A percentile compares a stretch with the other conserved stretches of the same genome.
Evolutionary conservation across 2,797 vertebrate genomes (phyloP).

Genomic region (Myiothlypis coronata): DNA sequence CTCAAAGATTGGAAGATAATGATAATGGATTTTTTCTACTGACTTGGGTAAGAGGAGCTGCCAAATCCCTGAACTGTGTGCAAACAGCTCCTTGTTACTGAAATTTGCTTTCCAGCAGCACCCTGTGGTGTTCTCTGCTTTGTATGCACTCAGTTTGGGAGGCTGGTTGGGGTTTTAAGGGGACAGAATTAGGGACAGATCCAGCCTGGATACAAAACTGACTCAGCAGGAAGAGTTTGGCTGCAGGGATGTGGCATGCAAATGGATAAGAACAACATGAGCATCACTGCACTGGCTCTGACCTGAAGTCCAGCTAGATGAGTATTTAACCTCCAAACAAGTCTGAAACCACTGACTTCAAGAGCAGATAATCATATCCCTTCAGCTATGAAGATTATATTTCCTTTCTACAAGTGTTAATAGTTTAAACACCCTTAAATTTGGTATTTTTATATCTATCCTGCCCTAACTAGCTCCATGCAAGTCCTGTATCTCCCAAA

Average conservation of each 20-base stretch:
- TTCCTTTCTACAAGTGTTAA: not conserved
- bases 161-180: not conserved
- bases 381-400: not conserved
- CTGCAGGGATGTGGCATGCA: not conserved
- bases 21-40: not conserved
- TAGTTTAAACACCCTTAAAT: not conserved
- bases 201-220: not conserved
- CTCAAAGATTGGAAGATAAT: not conserved
- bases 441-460: not conserved
- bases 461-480: not conserved
- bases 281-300: not conserved
- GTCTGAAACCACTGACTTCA: not conserved
- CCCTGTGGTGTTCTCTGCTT: not conserved
- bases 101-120: not conserved
- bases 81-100: not conserved
- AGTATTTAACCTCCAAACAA: not conserved
- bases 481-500: not conserved
- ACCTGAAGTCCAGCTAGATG: not conserved
- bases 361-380: not conserved
- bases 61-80: not conserved
- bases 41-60: not conserved
- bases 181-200: not conserved
- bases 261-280: not conserved
- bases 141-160: rapidly evolving
- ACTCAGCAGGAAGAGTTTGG: not conserved